Evolutionary conservation across 1,140 invertebrate species (phyloP).

Genomic region (Telenomus remus): DNA sequence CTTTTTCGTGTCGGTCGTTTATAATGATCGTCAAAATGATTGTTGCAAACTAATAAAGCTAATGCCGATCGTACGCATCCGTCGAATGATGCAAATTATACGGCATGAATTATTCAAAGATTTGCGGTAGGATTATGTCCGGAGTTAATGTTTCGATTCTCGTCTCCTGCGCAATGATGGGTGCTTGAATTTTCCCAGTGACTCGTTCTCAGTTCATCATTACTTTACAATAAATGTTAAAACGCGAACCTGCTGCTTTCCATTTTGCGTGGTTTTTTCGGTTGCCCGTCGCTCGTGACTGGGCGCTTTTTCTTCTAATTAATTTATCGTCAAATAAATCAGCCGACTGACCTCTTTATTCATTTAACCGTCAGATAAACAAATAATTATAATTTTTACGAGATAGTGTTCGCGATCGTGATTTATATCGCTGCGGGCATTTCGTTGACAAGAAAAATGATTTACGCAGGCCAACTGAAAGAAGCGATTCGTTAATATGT

Average conservation of each 20-base stretch:
- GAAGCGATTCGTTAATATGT: slow-evolving; percentile 47
- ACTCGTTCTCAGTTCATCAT: background rate
- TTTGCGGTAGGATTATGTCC: slow-evolving; percentile 25
- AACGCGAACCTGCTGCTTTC: too few species aligned
- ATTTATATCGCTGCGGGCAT: slow-evolving; percentile 21
- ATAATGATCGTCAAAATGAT: slow-evolving; percentile 33
- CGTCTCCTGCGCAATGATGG: background rate
- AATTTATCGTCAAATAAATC: slow-evolving; percentile 8
- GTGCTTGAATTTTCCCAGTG: background rate
- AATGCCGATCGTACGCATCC: slow-evolving; percentile 11
- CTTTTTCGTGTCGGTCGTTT: slow-evolving; percentile 20
- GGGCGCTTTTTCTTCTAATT: background rate
- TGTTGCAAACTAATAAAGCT: slow-evolving; percentile 36
- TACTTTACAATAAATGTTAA: background rate
- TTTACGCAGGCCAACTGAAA: slow-evolving; percentile 30
- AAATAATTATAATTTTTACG: slow-evolving; percentile 44
- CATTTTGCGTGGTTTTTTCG: too few species aligned
- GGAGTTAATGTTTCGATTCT: slow-evolving; percentile 11
- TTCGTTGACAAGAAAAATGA: slow-evolving; percentile 44
- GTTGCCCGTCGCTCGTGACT: background rate
- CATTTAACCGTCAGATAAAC: slow-evolving; percentile 27
- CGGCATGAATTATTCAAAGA: slow-evolving; percentile 40
- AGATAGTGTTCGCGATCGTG: slow-evolving; percentile 12
- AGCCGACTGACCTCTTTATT: slow-evolving; percentile 7
- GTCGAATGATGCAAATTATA: slow-evolving; percentile 32